Conservation (phyloP, 2,113 vertebrate genomes). For the Solea senegalensis region DNA sequence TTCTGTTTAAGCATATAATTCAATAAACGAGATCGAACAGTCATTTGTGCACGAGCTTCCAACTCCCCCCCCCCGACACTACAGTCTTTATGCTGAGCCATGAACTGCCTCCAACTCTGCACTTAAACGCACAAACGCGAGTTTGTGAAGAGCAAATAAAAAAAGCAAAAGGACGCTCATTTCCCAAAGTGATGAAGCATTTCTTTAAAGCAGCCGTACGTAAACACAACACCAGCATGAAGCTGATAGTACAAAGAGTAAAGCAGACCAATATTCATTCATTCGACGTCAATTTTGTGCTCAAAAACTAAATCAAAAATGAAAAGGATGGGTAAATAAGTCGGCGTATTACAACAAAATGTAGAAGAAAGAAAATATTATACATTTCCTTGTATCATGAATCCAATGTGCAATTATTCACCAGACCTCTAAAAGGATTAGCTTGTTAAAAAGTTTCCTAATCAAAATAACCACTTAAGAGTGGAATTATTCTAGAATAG, state of each 20-base stretch:
- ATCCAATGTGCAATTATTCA: no score
- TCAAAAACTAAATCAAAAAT: no score
- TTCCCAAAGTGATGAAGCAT: neutral
- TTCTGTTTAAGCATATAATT: neutral
- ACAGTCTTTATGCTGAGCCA: neutral
- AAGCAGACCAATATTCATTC: neutral
- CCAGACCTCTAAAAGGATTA: no score
- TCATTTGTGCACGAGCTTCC: neutral
- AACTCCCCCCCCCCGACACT: neutral
- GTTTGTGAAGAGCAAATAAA: neutral
- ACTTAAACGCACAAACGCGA: neutral
- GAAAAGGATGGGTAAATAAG: no score
- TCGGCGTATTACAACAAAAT: no score
- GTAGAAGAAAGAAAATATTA: no score
- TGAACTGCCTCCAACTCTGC: neutral
- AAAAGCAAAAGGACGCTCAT: neutral
- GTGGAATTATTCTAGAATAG: no score
- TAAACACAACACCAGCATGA: neutral
- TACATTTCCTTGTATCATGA: no score
- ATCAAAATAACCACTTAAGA: no score
- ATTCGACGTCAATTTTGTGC: no score
- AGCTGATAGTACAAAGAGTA: neutral
- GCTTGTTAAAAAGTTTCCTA: no score
- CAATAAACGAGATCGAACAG: neutral
- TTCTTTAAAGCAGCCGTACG: neutral